Percentiles rank a stretch among this genome's conserved stretches.
These are phyloP conservation scores for Argopecten irradians DNA, from an alignment of 1,140 invertebrate genomes.

Conservation along the genomic window DNA sequence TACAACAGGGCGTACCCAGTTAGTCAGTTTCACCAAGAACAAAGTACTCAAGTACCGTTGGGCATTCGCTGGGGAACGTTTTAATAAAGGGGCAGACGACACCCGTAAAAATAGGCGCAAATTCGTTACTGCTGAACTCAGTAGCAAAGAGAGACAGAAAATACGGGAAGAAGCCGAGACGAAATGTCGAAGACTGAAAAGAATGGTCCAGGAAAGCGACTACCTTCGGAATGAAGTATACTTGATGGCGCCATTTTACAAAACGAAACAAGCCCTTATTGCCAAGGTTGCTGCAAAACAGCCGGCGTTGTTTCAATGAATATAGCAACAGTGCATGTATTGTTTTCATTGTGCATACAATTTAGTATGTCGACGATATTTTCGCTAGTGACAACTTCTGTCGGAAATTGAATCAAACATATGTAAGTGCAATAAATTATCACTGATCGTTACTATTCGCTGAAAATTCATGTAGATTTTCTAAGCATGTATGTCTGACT, in stretches of 20 bases:
- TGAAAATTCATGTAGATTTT: too few relatives aligned
- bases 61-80: neutral
- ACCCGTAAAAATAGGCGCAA: neutral
- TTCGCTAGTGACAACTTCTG: too few relatives aligned
- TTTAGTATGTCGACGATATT: too few relatives aligned
- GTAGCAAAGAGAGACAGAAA: neutral
- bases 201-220: neutral
- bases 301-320: neutral
- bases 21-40: neutral
- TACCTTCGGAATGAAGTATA: neutral
- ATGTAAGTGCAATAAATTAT: too few relatives aligned
- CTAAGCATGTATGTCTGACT: too few relatives aligned
- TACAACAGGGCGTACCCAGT: neutral
- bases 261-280: neutral
- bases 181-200: neutral
- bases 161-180: neutral
- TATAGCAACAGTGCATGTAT: neutral
- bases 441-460: too few relatives aligned
- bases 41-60: neutral
- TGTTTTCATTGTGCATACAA: too few relatives aligned
- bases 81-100: neutral
- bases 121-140: neutral
- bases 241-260: constrained; percentile 13
- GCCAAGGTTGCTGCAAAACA: constrained; percentile 1
- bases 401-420: too few relatives aligned